phyloP scores from a whole-genome alignment of 2,113 vertebrate genomes.

The Strix uralensis region DNA sequence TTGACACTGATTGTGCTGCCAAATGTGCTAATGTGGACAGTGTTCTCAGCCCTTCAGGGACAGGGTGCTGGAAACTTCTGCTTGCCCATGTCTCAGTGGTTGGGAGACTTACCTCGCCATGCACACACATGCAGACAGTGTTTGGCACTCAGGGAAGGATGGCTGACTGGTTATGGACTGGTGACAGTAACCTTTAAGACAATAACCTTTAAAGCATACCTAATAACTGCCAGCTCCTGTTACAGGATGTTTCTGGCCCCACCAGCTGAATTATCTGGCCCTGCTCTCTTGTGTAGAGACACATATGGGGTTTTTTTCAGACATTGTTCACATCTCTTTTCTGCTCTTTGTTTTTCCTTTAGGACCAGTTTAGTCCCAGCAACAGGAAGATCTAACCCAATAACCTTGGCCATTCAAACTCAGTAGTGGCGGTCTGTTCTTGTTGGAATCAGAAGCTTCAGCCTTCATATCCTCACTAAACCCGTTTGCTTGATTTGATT shows the following conservation, averaged over 20 bases:
- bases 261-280: neutral
- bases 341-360: neutral
- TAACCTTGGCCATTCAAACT: neutral
- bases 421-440: neutral
- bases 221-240: neutral
- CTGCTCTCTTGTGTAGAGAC: neutral
- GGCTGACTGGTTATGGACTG: neutral
- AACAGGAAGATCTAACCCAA: neutral
- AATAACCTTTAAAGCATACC: neutral
- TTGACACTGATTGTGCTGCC: neutral
- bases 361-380: neutral
- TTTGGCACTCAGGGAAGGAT: no score
- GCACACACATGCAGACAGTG: neutral
- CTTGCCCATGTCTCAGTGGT: neutral
- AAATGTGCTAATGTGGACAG: neutral
- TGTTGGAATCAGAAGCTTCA: neutral
- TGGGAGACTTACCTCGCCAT: neutral
- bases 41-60: neutral
- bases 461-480: neutral
- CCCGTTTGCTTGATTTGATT: neutral
- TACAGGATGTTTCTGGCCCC: neutral
- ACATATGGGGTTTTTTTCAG: accelerated
- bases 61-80: neutral
- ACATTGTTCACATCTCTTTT: neutral
- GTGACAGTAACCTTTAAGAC: neutral